Evolutionary conservation across 1,140 invertebrate genomes (phyloP), one percentile per base, ranked within the genome.

Genomic region (Drosophila simulans): DNA sequence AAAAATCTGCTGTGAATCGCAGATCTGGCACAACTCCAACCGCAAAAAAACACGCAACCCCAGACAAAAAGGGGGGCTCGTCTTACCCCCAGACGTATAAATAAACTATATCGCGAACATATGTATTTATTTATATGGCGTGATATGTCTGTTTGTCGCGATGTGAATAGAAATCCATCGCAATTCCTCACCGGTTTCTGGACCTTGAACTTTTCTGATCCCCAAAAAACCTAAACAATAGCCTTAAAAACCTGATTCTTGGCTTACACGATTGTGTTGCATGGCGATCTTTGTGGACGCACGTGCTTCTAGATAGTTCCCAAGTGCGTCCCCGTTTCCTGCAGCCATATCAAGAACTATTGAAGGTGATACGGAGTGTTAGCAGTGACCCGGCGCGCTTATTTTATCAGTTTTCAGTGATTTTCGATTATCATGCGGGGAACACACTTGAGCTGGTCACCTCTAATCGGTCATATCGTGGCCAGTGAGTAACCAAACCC

Each of bases 401-500:
- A 20, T 59, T 79, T 77, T 66, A 85, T 64, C 58, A 75, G 49
- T 60, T 57, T 70, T 54, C 55, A 17, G 42, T 58, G 57, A 64
- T 55, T 77, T 59, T 48, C 48, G 51, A 74, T 75, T 55, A 64
- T 55, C 71, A 74, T 52, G 71, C 46, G 52, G 40, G 15, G 17
- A 60, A 53, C 51, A 63, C 63, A 70, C 77, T 70, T 42, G 48
- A 71, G 57, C 46, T 69, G 77, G 71, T 84, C 81, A 85, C 77
- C 81, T 84, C 77, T 63, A 73, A 73, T 82, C 68, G 57, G 34
- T 43, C 68, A 57, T 74, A 78, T 76, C 65, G 52, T 72, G 45
- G 25, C 15, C 49, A 40, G 31, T 59, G 37, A 55, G 57, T 63
- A 58, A 58, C 51, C 25, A 40, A 56, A 40, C 48, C 43, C 72